phyloP scores from a whole-genome alignment of 2,797 vertebrate species.

The Lutjanus campechanus region DNA sequence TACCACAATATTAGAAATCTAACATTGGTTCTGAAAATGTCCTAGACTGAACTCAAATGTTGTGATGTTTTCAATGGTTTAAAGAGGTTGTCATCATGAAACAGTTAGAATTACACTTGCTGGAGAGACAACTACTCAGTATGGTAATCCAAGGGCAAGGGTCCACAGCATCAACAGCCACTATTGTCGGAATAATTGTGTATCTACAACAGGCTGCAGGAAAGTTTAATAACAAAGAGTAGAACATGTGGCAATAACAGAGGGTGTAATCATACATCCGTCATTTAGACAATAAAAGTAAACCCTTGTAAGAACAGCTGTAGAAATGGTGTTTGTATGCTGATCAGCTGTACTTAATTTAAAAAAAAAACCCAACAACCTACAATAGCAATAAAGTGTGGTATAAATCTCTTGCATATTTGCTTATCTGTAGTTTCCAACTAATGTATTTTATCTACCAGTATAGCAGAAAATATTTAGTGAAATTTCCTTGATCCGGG shows the following conservation, averaged over 20 bases:
- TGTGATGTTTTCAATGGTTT: neutral
- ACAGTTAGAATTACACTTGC: conserved; percentile 15
- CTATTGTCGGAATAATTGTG: conserved; percentile 11
- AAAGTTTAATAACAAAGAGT: neutral
- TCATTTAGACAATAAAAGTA: neutral
- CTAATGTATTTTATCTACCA: neutral
- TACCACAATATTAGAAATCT: conserved; percentile 24
- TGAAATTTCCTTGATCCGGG: neutral
- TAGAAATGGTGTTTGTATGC: neutral
- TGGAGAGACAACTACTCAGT: conserved; percentile 18
- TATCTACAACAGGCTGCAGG: conserved; percentile 3
- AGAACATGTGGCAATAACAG: neutral
- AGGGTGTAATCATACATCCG: neutral
- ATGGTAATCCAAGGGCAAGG: conserved; percentile 27
- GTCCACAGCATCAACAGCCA: conserved; percentile 15
- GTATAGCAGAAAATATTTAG: neutral
- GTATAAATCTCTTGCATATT: neutral
- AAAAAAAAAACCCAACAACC: neutral
- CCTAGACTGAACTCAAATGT: neutral
- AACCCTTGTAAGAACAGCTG: neutral
- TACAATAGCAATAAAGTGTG: neutral
- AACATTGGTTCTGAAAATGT: conserved; percentile 18
- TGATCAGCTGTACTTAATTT: neutral
- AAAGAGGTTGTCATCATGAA: conserved; percentile 17
- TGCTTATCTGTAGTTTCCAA: neutral